Conservation (phyloP, 2,797 vertebrate genomes). For the Gallinago nigripennis region DNA sequence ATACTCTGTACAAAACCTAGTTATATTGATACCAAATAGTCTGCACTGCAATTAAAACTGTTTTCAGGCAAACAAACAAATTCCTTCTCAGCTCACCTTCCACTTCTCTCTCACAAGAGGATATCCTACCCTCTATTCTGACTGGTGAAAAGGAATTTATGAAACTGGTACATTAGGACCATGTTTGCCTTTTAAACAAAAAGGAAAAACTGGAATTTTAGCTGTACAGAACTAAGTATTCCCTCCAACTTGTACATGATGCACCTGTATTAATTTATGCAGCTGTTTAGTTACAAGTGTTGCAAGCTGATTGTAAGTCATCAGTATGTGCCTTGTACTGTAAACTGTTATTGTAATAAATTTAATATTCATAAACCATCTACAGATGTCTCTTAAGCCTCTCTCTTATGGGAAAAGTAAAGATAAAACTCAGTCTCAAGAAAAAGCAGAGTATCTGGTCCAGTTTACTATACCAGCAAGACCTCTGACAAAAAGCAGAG, state of each 20-base stretch:
- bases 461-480: background rate
- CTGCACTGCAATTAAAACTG: background rate
- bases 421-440: background rate
- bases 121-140: background rate
- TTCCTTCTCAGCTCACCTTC: background rate
- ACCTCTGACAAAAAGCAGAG: background rate
- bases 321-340: constrained; percentile 75
- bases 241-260: constrained; percentile 57
- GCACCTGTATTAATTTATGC: constrained; percentile 70
- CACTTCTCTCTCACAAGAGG: background rate
- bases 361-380: constrained; percentile 69
- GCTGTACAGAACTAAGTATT: constrained; percentile 69
- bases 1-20: background rate
- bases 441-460: background rate
- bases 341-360: constrained; percentile 75
- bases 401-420: background rate
- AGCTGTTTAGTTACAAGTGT: constrained; percentile 72
- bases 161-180: background rate
- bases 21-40: background rate
- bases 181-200: constrained; percentile 53
- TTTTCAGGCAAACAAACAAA: background rate
- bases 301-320: constrained; percentile 71
- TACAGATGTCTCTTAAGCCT: background rate
- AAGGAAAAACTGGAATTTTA: constrained; percentile 67
- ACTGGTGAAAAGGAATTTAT: background rate